Base-by-base conservation (phyloP, 2,888 invertebrate species). In the Acleris literana region DNA sequence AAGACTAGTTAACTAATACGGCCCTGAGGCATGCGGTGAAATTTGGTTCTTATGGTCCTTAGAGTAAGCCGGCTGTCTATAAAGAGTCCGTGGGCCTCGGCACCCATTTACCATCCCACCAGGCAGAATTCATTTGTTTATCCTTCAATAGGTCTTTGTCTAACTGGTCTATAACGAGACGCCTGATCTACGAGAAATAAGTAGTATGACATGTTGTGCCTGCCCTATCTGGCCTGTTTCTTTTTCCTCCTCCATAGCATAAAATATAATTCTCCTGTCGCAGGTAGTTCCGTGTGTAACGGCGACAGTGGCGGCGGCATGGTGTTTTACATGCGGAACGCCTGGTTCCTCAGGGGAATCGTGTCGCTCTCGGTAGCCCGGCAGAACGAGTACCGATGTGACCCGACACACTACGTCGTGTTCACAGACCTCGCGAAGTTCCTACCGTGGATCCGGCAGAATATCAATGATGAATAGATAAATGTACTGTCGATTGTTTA, bases 391-490 rank as follows among this genome's bases (percentile, higher is more conserved):
- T 89, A 91, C 72, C 82, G 93, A 7, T 95, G 95, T 71, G 94
- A 95, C 71, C 92, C 94, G 0, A 86, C 88, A 0, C 94, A 94
- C 72, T 94, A 94, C 78, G 93, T 94, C 18, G 93, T 94, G 6
- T 94, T 95, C 74, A 94, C 94, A 0, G 95, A 95, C 70, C 81
- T 93, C 25, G 94, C 94, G 5, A 93, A 94, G 77, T 91, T 94
- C 83, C 75, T 93, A 67, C 87, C 92, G 9, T 94, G 94, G 94
- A 90, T 94, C 43, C 79, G 84, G 68, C 78, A 84, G 55, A 77
- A 80, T 17, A 72, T 84, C 17, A 75, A 69, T 54, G 82, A 83
- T 64, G 61, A 66, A 53, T 66, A 66, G 13, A n/a, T n/a, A n/a
- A n/a, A n/a, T 39, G 4, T 13, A 39, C 39, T 9, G 13, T 13